Evolutionary conservation across 2,113 vertebrate genomes (phyloP).

Genomic region (Microtus ochrogaster): DNA sequence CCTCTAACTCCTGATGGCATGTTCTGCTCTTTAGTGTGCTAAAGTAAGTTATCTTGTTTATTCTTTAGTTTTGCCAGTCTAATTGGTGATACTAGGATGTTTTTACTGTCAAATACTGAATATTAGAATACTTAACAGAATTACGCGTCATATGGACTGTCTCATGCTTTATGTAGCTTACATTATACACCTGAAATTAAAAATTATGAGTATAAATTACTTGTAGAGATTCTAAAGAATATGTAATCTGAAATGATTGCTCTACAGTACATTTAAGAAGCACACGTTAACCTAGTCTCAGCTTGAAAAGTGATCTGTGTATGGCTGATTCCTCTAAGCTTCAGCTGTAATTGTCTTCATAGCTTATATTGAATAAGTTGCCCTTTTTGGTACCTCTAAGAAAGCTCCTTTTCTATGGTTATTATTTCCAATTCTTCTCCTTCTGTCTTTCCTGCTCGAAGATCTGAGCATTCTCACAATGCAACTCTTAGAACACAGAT

Average conservation of each 20-base stretch:
- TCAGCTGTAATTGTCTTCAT: background rate
- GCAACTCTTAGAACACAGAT: background rate
- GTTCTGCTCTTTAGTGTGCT: conserved; percentile 39
- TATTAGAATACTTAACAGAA: background rate
- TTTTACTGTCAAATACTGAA: conserved; percentile 31
- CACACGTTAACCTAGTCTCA: background rate
- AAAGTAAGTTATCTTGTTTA: background rate
- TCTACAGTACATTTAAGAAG: conserved; percentile 28
- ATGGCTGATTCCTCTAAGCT: background rate
- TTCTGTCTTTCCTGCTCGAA: background rate
- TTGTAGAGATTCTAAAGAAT: conserved; percentile 13
- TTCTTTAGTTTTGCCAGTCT: background rate
- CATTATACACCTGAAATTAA: background rate
- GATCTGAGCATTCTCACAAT: background rate
- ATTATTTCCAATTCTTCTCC: background rate
- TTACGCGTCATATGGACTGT: background rate
- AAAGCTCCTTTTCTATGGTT: background rate
- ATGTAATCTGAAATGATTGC: background rate
- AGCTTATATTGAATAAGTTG: background rate
- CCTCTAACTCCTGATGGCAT: conserved; percentile 43
- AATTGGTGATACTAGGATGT: background rate
- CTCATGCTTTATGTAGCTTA: background rate
- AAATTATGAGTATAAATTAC: background rate
- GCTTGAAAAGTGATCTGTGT: background rate
- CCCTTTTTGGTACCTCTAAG: background rate